Conservation (phyloP, 2,888 invertebrate genomes). For the Calephelis perditalis region DNA sequence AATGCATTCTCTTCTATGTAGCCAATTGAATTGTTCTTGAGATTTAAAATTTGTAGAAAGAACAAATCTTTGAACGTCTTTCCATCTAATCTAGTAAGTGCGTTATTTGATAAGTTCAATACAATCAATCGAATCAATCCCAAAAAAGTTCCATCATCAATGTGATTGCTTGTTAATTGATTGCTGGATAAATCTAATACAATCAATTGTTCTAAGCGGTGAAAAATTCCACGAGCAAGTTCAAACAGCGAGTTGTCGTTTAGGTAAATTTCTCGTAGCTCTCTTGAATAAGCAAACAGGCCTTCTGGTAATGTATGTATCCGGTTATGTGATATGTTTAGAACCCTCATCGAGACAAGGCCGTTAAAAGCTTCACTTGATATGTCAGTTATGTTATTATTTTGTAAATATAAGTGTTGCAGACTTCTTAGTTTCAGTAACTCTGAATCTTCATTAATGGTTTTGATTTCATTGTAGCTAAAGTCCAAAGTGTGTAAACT, state of each 20-base stretch:
- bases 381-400: constrained; percentile 89
- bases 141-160: constrained; percentile 90
- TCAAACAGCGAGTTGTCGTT: constrained; percentile 91
- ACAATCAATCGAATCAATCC: constrained; percentile 91
- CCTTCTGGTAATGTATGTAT: constrained; percentile 89
- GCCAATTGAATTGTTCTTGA: constrained; percentile 92
- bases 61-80: constrained; percentile 92
- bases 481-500: constrained; percentile 88
- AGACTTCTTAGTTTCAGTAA: constrained; percentile 86
- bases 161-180: constrained; percentile 89
- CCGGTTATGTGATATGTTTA: constrained; percentile 93
- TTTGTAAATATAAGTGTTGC: constrained; percentile 87
- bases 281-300: constrained; percentile 88
- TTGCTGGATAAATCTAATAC: constrained; percentile 91
- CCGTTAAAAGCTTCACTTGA: constrained; percentile 88
- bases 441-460: constrained; percentile 85
- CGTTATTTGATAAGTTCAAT: constrained; percentile 90
- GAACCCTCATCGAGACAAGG: constrained; percentile 85
- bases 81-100: constrained; percentile 89
- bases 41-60: constrained; percentile 90
- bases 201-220: constrained; percentile 89
- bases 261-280: constrained; percentile 88
- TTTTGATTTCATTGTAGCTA: constrained; percentile 87
- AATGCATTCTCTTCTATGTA: constrained; percentile 93
- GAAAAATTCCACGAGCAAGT: constrained; percentile 89